These are phyloP conservation scores for Tor tambroides DNA, from an alignment of 2,113 vertebrate species.

Conservation along the genomic window DNA sequence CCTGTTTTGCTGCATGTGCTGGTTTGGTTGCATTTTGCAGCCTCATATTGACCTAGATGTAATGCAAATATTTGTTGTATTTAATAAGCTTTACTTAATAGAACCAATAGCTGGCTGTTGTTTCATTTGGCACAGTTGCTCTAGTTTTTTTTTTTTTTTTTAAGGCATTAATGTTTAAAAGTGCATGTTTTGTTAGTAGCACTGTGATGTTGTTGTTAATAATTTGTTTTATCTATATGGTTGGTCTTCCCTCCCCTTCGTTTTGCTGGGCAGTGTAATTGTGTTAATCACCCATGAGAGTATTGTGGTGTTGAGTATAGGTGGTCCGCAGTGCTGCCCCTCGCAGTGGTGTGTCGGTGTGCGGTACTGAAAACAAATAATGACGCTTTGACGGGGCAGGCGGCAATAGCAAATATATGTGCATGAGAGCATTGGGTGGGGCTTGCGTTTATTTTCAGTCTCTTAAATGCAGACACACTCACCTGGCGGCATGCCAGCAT, in stretches of 20 bases:
- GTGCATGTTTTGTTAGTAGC: background rate
- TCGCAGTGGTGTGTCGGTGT: constrained; percentile 25
- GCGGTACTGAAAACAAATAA: constrained; percentile 41
- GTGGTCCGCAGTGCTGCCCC: constrained; percentile 27
- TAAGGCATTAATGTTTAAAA: background rate
- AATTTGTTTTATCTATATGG: background rate
- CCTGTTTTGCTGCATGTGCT: background rate
- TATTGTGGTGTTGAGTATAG: constrained; percentile 47
- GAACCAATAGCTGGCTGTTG: background rate
- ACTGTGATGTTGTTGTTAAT: background rate
- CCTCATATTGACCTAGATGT: background rate
- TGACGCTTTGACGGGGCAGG: constrained; percentile 19
- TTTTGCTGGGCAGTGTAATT: constrained; percentile 55
- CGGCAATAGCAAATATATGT: constrained; percentile 7
- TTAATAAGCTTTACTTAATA: background rate
- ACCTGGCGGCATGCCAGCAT: constrained; percentile 72
- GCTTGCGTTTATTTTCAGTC: constrained; percentile 35
- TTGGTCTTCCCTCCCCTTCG: constrained; percentile 59
- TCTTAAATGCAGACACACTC: constrained; percentile 50
- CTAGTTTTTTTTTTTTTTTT: background rate
- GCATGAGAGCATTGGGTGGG: constrained; percentile 41
- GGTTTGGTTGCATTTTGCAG: background rate
- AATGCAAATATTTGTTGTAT: constrained; percentile 17
- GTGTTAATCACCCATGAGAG: constrained; percentile 60
- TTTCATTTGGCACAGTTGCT: too few species aligned